Percentiles rank a stretch among this genome's conserved stretches.
Evolutionary conservation across 2,888 invertebrate genomes (phyloP).

Genomic region (Nycteola revayana): DNA sequence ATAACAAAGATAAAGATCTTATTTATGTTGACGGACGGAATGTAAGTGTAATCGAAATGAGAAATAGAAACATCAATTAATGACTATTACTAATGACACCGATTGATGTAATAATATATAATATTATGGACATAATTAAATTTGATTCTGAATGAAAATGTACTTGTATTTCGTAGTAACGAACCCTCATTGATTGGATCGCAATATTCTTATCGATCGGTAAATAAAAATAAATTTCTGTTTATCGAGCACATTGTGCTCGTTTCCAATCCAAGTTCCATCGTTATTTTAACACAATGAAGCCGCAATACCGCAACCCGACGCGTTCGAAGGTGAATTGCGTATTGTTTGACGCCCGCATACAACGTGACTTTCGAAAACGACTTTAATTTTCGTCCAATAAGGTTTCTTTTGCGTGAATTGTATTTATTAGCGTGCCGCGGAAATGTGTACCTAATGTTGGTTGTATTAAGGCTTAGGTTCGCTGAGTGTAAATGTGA

Average conservation of each 20-base stretch:
- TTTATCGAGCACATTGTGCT: constrained; percentile 62
- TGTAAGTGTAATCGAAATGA: no score
- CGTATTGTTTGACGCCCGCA: constrained; percentile 79
- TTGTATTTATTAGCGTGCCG: constrained; percentile 26
- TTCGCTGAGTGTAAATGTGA: constrained; percentile 25
- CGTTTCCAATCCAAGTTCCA: constrained; percentile 67
- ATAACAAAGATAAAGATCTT: no score
- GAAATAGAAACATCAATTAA: no score
- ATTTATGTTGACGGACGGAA: no score
- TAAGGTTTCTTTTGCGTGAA: constrained; percentile 73
- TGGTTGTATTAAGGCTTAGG: constrained; percentile 26
- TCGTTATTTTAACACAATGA: constrained; percentile 80
- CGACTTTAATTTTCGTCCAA: constrained; percentile 67
- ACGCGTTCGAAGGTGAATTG: constrained; percentile 81
- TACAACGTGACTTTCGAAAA: constrained; percentile 73
- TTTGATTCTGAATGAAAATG: constrained; percentile 7
- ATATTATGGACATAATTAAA: no score
- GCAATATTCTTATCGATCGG: constrained; percentile 39
- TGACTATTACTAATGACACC: no score
- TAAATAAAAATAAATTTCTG: constrained; percentile 55
- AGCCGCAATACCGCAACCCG: constrained; percentile 81
- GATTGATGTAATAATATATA: no score
- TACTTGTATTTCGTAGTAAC: constrained; percentile 18
- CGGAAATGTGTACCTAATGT: constrained; percentile 39
- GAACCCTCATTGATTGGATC: constrained; percentile 29